Evolutionary conservation across 2,888 invertebrate species (phyloP).

Genomic region (Heliothis peltigera): DNA sequence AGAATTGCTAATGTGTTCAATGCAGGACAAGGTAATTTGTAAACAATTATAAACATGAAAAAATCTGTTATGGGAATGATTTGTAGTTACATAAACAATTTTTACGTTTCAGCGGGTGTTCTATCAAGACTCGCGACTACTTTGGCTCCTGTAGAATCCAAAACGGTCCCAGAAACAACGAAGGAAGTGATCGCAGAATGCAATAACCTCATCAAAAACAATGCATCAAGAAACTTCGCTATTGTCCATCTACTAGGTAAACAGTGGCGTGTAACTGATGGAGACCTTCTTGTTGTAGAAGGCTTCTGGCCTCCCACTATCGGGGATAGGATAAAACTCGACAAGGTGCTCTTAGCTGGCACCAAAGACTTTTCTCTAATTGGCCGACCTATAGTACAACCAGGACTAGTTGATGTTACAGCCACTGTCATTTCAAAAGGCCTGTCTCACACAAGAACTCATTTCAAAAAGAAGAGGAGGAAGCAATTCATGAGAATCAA

Average conservation of each 20-base stretch:
- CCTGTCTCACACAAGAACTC: constrained; percentile 94
- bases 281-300: constrained; percentile 95
- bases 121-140: constrained; percentile 80
- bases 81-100: constrained; percentile 13
- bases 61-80: not conserved
- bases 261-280: constrained; percentile 95
- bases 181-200: constrained; percentile 91
- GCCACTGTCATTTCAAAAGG: constrained; percentile 96
- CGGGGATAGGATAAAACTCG: constrained; percentile 94
- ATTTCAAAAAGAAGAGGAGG: constrained; percentile 93
- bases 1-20: constrained; percentile 73
- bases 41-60: not conserved
- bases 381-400: constrained; percentile 94
- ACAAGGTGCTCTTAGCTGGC: constrained; percentile 95
- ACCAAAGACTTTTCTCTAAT: constrained; percentile 94
- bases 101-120: constrained; percentile 72
- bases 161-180: constrained; percentile 71
- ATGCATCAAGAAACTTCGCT: constrained; percentile 93
- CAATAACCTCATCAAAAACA: constrained; percentile 90
- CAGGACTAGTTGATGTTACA: constrained; percentile 92
- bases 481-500: constrained; percentile 94
- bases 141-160: constrained; percentile 69
- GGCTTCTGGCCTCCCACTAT: constrained; percentile 95
- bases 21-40: constrained; percentile 71
- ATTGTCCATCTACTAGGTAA: constrained; percentile 95